Conservation (phyloP, 37 sponge, comb jelly and placozoan genomes). For the Bolinopsis microptera region DNA sequence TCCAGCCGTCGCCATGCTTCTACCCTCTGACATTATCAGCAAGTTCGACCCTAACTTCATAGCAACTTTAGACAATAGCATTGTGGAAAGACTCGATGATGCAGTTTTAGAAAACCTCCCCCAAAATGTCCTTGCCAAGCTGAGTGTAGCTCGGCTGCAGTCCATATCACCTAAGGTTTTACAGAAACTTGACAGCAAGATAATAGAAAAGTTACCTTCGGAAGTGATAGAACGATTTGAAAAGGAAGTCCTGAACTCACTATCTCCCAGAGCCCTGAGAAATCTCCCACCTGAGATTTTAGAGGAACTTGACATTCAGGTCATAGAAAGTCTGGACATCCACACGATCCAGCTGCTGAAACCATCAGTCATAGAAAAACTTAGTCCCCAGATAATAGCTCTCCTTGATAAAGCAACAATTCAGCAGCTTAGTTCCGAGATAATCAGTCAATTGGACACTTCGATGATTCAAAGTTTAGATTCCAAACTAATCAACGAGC, state of each 20-base stretch:
- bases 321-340: conserved; percentile 50
- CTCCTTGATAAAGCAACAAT: conserved; percentile 55
- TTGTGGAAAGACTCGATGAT: conserved; percentile 17
- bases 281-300: conserved; percentile 34
- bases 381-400: conserved; percentile 56
- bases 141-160: conserved; percentile 54
- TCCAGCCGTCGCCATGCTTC: background rate
- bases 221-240: conserved; percentile 37
- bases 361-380: conserved; percentile 48
- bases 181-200: background rate
- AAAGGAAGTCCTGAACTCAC: conserved; percentile 10
- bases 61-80: background rate
- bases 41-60: background rate
- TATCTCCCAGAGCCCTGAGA: conserved; percentile 11
- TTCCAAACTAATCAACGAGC: conserved; percentile 57
- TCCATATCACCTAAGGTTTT: conserved; percentile 3
- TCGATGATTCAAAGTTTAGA: conserved; percentile 48
- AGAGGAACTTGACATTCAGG: conserved; percentile 31
- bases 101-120: background rate
- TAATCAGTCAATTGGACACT: conserved; percentile 51
- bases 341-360: conserved; percentile 43
- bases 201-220: background rate
- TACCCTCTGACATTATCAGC: background rate
- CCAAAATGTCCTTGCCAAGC: background rate
- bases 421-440: conserved; percentile 39